A percentile compares a stretch with the other conserved stretches of the same genome.
Conservation (phyloP, 1,140 invertebrate genomes). For the Drosophila nebulosa region DNA sequence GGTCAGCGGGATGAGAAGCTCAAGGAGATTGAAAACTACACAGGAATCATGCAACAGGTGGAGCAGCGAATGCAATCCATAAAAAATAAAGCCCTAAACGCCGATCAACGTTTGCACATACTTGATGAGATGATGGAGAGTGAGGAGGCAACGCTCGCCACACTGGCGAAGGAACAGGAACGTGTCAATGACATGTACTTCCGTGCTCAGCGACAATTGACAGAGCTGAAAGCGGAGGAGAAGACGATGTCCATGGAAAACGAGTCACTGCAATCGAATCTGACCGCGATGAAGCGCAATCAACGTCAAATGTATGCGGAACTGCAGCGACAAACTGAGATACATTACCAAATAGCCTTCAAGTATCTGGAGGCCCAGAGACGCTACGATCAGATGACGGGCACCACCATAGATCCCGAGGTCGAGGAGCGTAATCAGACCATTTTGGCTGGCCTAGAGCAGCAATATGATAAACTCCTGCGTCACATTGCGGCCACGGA, state of each 20-base stretch:
- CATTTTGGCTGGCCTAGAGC: slow-evolving; percentile 49
- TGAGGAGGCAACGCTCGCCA: slow-evolving; percentile 41
- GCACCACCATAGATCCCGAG: slow-evolving; percentile 50
- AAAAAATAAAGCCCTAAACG: slow-evolving; percentile 54
- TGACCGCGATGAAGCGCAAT: slow-evolving; percentile 40
- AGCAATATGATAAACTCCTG: slow-evolving; percentile 39
- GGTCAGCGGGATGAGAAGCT: slow-evolving; percentile 37
- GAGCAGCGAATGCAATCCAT: slow-evolving; percentile 44
- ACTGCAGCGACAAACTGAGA: slow-evolving; percentile 65
- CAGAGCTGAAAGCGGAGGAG: slow-evolving; percentile 52
- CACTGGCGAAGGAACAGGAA: slow-evolving; percentile 60
- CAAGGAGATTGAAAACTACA: slow-evolving; percentile 38
- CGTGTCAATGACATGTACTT: slow-evolving; percentile 64
- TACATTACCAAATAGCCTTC: slow-evolving; percentile 65
- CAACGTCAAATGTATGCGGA: slow-evolving; percentile 47
- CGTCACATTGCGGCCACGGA: slow-evolving; percentile 78
- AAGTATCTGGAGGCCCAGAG: slow-evolving; percentile 61
- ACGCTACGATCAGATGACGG: slow-evolving; percentile 30
- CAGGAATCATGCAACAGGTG: slow-evolving; percentile 37
- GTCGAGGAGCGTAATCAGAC: slow-evolving; percentile 37
- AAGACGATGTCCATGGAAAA: slow-evolving; percentile 54
- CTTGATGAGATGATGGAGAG: slow-evolving; percentile 72
- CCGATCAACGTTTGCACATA: slow-evolving; percentile 64
- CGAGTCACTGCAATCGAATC: slow-evolving; percentile 32
- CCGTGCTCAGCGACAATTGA: slow-evolving; percentile 62